A percentile compares a stretch with the other conserved stretches of the same genome.
Conservation (phyloP, 1,140 invertebrate genomes). For the Pogonognathellus flavescens region DNA sequence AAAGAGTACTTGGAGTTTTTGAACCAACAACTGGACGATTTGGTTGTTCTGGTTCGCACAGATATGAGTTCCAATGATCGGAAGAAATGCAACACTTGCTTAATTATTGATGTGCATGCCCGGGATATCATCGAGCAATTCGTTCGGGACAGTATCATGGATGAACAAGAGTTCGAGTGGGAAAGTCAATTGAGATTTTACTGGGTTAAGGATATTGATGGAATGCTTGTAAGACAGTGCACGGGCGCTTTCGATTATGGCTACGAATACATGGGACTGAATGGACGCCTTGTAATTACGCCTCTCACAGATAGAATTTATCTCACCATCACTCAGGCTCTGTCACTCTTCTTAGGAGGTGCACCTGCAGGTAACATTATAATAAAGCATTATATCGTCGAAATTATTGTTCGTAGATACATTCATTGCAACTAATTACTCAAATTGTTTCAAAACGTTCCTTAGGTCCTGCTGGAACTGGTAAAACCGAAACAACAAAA, state of each 20-base stretch:
- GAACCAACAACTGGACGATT: conserved; percentile 86
- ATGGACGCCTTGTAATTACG: conserved; percentile 89
- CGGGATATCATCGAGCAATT: conserved; percentile 69
- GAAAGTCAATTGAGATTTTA: conserved; percentile 93
- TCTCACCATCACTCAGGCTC: conserved; percentile 89
- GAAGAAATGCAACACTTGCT: conserved; percentile 87
- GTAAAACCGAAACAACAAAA: conserved; percentile 92
- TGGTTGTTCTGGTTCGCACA: conserved; percentile 81
- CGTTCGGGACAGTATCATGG: conserved; percentile 78
- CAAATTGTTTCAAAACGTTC: not conserved
- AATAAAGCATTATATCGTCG: not conserved
- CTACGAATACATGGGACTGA: conserved; percentile 94
- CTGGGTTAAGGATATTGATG: conserved; percentile 86
- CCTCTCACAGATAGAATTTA: conserved; percentile 93
- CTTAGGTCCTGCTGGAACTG: conserved; percentile 83
- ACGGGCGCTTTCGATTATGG: conserved; percentile 89
- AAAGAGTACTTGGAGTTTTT: conserved; percentile 86
- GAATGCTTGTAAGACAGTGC: conserved; percentile 83
- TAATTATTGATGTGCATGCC: conserved; percentile 91
- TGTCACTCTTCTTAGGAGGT: conserved; percentile 83
- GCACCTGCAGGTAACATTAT: conserved; percentile 41
- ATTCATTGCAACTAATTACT: no score
- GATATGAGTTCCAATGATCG: conserved; percentile 84
- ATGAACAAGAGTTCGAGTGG: conserved; percentile 90
- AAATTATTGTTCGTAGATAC: not conserved